These are phyloP conservation scores for Scolopax mira DNA, from an alignment of 2,113 vertebrate species.

Conservation along the genomic window DNA sequence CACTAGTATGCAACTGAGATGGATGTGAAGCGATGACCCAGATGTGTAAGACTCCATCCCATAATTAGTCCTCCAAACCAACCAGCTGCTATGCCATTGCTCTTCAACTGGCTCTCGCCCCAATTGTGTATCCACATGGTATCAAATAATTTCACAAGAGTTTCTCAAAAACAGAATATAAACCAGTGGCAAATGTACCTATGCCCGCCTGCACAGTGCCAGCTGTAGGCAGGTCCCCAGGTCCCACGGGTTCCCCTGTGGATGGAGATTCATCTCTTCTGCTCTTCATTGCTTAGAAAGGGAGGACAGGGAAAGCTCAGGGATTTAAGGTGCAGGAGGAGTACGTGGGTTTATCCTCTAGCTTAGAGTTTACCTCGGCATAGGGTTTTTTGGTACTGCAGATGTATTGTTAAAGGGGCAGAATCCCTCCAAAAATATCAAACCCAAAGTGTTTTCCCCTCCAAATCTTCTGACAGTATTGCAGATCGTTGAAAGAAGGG, in stretches of 20 bases:
- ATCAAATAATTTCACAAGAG: neutral
- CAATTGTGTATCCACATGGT: neutral
- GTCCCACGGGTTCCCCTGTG: neutral
- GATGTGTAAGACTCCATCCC: neutral
- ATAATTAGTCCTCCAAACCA: neutral
- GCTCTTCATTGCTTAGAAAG: neutral
- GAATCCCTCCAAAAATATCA: neutral
- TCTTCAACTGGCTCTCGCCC: neutral
- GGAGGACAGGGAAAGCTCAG: rapidly evolving
- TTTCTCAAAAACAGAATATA: neutral
- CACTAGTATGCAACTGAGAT: neutral
- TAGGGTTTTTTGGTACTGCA: neutral
- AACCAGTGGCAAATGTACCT: neutral
- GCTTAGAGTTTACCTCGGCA: neutral
- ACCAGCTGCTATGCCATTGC: neutral
- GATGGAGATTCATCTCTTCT: neutral
- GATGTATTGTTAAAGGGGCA: neutral
- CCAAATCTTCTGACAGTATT: neutral
- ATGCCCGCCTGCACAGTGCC: neutral
- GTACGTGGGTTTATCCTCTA: neutral
- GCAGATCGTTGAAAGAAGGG: neutral
- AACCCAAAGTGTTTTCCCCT: neutral
- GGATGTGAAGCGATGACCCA: neutral
- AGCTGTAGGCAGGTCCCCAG: neutral
- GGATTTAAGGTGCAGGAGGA: neutral